A percentile compares a stretch with the other conserved stretches of the same genome.
These are phyloP conservation scores for Anguilla anguilla DNA, from an alignment of 2,797 vertebrate genomes.

Conservation along the genomic window DNA sequence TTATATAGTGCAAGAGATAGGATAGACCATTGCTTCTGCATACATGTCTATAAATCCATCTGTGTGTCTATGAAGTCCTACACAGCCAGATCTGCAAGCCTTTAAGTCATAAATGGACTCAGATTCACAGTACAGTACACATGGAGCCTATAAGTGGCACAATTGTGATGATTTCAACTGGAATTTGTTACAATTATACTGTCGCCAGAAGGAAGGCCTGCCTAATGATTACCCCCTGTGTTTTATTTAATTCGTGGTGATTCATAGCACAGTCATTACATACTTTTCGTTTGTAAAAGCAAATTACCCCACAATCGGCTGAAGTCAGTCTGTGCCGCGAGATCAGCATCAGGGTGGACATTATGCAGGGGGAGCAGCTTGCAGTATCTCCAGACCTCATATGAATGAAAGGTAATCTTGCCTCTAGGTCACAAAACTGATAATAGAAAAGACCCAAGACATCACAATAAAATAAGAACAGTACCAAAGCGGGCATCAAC, in stretches of 20 bases:
- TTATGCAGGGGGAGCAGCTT: background rate
- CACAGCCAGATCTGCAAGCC: background rate
- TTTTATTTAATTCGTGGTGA: background rate
- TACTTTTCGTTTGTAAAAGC: background rate
- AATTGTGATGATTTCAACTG: background rate
- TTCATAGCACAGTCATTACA: background rate
- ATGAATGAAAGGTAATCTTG: slow-evolving; percentile 7
- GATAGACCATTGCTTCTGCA: background rate
- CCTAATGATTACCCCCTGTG: background rate
- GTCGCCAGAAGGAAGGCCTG: background rate
- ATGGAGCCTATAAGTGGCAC: background rate
- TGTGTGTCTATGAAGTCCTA: background rate
- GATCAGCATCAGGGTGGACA: background rate
- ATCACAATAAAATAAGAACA: background rate
- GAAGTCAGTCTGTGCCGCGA: background rate
- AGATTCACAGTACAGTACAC: background rate
- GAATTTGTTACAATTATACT: background rate
- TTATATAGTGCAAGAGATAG: background rate
- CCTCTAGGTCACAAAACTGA: slow-evolving; percentile 18
- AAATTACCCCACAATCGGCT: background rate
- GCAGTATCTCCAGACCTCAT: background rate
- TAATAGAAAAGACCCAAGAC: background rate
- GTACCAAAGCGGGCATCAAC: background rate
- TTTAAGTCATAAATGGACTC: background rate
- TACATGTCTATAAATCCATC: background rate